Percentiles rank a stretch among this genome's conserved stretches.
phyloP scores from a whole-genome alignment of 2,888 invertebrate genomes.

The Aproaerema taeniolella region DNA sequence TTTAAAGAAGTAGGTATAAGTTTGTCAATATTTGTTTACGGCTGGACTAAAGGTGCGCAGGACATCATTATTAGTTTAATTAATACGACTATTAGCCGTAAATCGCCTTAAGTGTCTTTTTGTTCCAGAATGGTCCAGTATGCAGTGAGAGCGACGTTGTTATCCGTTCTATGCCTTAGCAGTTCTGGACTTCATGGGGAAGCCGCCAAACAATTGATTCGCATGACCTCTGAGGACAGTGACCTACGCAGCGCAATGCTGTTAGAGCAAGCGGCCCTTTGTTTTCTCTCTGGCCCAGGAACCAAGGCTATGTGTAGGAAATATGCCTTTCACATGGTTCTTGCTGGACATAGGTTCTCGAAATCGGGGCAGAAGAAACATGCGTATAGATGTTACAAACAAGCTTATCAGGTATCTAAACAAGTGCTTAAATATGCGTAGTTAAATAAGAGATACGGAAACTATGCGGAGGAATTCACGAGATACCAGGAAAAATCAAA shows the following conservation, averaged over 20 bases:
- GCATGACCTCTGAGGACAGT: slow-evolving; percentile 98
- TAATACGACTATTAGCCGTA: not conserved
- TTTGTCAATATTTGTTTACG: too few species aligned
- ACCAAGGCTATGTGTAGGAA: slow-evolving; percentile 89
- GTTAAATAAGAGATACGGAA: too few species aligned
- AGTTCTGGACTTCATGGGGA: slow-evolving; percentile 88
- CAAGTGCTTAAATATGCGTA: too few species aligned
- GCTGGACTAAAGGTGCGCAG: too few species aligned
- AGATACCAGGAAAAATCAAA: too few species aligned
- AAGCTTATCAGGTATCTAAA: slow-evolving; percentile 87
- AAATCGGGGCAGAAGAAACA: slow-evolving; percentile 96
- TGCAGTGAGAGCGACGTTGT: slow-evolving; percentile 92
- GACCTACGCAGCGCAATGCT: slow-evolving; percentile 95
- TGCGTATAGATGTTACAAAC: slow-evolving; percentile 93
- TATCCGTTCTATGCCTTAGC: slow-evolving; percentile 92
- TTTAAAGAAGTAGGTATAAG: too few species aligned
- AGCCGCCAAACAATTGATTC: slow-evolving; percentile 95
- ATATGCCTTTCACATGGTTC: slow-evolving; percentile 96
- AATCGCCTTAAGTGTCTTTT: too few species aligned
- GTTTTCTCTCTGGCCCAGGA: slow-evolving; percentile 82
- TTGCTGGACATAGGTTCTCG: slow-evolving; percentile 96
- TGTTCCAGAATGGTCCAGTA: slow-evolving; percentile 88
- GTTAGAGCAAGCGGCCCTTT: slow-evolving; percentile 96
- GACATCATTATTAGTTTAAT: not conserved
- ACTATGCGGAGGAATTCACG: too few species aligned